phyloP scores from a whole-genome alignment of 2,888 invertebrate genomes.

The Nudaria mundana region DNA sequence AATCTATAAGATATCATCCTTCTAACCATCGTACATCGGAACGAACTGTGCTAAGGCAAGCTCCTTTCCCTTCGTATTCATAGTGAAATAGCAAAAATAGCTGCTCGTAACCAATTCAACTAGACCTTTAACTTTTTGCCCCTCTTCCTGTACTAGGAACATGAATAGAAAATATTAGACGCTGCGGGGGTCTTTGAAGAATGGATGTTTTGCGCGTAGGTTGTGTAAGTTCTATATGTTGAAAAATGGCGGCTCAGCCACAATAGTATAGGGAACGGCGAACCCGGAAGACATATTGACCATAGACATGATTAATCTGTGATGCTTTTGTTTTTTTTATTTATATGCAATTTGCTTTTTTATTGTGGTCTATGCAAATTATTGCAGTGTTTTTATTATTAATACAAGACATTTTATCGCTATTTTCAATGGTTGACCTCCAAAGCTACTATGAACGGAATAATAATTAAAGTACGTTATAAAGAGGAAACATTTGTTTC shows the following conservation, averaged over 20 bases:
- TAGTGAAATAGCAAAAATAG: constrained; percentile 81
- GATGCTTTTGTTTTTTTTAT: constrained; percentile 31
- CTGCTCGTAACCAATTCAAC: constrained; percentile 50
- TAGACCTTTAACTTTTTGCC: constrained; percentile 37
- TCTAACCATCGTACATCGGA: constrained; percentile 39
- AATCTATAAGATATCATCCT: constrained; percentile 41
- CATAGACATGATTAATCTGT: constrained; percentile 73
- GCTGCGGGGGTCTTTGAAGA: constrained; percentile 39
- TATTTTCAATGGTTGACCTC: no score
- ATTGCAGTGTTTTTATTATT: no score
- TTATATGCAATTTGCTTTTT: constrained; percentile 6
- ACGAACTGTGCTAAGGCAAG: constrained; percentile 78
- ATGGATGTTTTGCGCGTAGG: constrained; percentile 65
- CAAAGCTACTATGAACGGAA: no score
- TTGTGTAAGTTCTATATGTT: constrained; percentile 58
- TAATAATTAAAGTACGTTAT: no score
- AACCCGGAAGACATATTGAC: constrained; percentile 74
- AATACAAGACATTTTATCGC: background rate
- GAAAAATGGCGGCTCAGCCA: constrained; percentile 73
- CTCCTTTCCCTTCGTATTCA: constrained; percentile 80
- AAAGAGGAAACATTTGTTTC: no score
- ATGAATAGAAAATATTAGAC: constrained; percentile 15
- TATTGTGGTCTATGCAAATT: background rate
- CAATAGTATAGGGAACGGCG: constrained; percentile 71
- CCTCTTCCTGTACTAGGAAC: constrained; percentile 12